Base-by-base conservation (phyloP, 2,888 invertebrate genomes). In the Agrochola lychnidis region DNA sequence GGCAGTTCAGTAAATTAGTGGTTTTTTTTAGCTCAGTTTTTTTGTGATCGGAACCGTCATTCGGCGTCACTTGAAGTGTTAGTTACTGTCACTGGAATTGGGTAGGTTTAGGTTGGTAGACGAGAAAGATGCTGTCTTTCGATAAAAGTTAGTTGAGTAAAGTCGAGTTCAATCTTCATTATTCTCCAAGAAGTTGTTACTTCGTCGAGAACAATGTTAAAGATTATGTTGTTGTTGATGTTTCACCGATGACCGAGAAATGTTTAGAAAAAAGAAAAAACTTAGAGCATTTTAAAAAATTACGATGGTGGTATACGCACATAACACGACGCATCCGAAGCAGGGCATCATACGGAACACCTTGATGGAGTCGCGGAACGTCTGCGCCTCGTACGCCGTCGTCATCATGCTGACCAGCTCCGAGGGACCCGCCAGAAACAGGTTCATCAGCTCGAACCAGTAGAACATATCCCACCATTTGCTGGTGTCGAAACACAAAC, bases 321-420 rank as follows among this genome's bases (percentile, higher is more conserved):
- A 84, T 53, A 91, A 74, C 10, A 89, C 57, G 30, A 89, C 76
- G 48, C 89, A 91, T 64, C 91, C 91, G 48, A 89, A 78, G 82
- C 92, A 92, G 6, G 92, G 92, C 82, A 92, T 85, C 89, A 91
- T 91, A 10, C 86, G 76, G 75, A 92, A 91, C 56, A 91, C 81
- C 30, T 88, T 85, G 56, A 89, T 81, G 45, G 85, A 83, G 48
- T 90, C 91, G 4, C 87, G 81, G 56, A 89, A 91, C 16, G 88
- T 86, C n/a, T 83, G 78, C 7, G 88, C 90, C 16, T 73, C 72
- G 42, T 70, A 76, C 0, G 84, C 88, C 14, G 86, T 86, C 53
- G 75, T 62, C 22, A 81, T 63, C 87, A 91, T 89, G 64, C 88
- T 79, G 19, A 85, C 48, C 9, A 89, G 30, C 79, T 92, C 90